Evolutionary conservation across 2,113 vertebrate species (phyloP).

Genomic region (Manacus vitellinus): DNA sequence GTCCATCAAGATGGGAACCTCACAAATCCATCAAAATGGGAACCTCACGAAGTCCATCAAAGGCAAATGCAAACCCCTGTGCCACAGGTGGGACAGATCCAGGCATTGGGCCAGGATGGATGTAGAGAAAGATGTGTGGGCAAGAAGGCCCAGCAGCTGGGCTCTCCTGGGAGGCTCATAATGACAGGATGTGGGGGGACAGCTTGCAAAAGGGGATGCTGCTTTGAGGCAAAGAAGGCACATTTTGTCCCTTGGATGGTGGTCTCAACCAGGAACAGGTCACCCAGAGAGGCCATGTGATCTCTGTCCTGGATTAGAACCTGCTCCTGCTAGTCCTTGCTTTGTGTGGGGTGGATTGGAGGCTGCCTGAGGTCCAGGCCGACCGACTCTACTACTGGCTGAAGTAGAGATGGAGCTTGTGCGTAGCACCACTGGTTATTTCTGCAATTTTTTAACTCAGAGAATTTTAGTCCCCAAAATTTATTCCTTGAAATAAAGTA

Average conservation of each 20-base stretch:
- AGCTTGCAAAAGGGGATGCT: neutral
- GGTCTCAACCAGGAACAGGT: neutral
- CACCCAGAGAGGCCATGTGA: neutral
- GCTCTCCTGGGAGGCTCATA: neutral
- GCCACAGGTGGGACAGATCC: neutral
- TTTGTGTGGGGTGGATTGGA: neutral
- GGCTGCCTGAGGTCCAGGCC: neutral
- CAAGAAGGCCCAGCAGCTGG: neutral
- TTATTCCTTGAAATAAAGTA: neutral
- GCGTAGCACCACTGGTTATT: neutral
- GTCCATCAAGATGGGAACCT: neutral
- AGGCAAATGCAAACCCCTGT: neutral
- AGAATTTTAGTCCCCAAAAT: accelerated
- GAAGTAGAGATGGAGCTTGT: neutral
- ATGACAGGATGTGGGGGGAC: neutral
- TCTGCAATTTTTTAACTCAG: neutral
- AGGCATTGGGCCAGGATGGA: neutral
- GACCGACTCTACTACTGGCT: neutral
- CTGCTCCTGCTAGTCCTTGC: neutral
- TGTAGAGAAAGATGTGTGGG: accelerated
- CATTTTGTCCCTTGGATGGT: accelerated
- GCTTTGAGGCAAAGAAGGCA: neutral
- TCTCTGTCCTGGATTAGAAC: neutral
- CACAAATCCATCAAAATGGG: neutral
- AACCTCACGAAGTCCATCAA: neutral